Percentiles rank a stretch among this genome's conserved stretches.
Conservation (phyloP, 2,888 invertebrate species). For the Chorisops tibialis region DNA sequence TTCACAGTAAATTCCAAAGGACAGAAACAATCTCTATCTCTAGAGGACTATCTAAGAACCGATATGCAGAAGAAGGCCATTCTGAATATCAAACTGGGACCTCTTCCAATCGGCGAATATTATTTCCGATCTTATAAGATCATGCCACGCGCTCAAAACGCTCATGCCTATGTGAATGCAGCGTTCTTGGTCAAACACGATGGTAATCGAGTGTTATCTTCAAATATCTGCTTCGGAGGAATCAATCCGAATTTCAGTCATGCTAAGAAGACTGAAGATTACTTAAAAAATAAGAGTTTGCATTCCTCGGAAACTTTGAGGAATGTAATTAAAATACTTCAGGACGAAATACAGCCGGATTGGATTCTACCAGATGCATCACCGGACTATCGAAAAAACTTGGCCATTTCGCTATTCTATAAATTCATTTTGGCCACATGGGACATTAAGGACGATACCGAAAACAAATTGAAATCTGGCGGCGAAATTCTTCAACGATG, state of each 20-base stretch:
- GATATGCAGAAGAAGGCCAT: slow-evolving; percentile 53
- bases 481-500: slow-evolving; percentile 54
- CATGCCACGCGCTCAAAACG: slow-evolving; percentile 69
- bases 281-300: slow-evolving; percentile 52
- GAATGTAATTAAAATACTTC: slow-evolving; percentile 35
- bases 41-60: slow-evolving; percentile 47
- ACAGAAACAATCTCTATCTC: slow-evolving; percentile 35
- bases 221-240: slow-evolving; percentile 61
- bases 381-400: slow-evolving; percentile 58
- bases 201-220: slow-evolving; percentile 50
- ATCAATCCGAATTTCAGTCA: slow-evolving; percentile 54
- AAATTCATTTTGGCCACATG: slow-evolving; percentile 54
- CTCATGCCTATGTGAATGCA: slow-evolving; percentile 72
- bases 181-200: slow-evolving; percentile 63
- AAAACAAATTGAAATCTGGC: slow-evolving; percentile 50
- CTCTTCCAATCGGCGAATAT: slow-evolving; percentile 40
- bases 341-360: slow-evolving; percentile 58
- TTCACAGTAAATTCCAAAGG: slow-evolving; percentile 47
- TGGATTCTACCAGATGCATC: slow-evolving; percentile 60
- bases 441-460: slow-evolving; percentile 47
- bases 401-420: slow-evolving; percentile 63
- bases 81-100: slow-evolving; percentile 40
- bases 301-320: slow-evolving; percentile 52
- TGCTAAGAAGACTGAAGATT: slow-evolving; percentile 56
- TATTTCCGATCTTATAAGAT: slow-evolving; percentile 60